Evolutionary conservation across 2,113 vertebrate species (phyloP), one percentile per base, ranked within the genome.

Genomic region (Syngnathus floridae): DNA sequence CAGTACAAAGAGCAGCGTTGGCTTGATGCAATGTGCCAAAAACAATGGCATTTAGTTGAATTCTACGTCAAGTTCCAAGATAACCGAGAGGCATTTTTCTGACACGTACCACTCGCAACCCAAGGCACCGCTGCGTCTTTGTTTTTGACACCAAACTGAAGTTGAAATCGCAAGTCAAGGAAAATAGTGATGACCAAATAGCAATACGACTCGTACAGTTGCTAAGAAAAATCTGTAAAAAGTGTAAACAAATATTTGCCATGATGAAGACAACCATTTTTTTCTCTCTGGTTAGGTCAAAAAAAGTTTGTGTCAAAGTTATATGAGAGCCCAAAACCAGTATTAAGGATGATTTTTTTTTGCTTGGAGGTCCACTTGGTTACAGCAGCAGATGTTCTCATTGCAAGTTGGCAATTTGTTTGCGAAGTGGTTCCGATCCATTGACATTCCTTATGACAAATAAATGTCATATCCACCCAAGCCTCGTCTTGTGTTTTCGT

Each of bases 381-480:
- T 6, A 7, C 2, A 8, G 19, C 19, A n/a, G 19, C 1, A 19
- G 19, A 48, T 48, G 13, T 17, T 46, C 7, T 22, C 2, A 51
- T 67, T 48, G 4, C 21, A 66, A 1, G 57, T 64, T 17, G 13
- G 61, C 62, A 46, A 35, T 43, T 26, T 61, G 59, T 16, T 22
- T 38, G 55, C 55, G 19, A 14, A 54, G 54, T 10, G 9, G 19
- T 11, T 59, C 4, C 4, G 2, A 60, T 4, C 19, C 13, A 12
- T 22, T 64, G 40, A 73, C 79, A 78, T 84, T 82, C 79, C 76
- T 66, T 9, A 52, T 46, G 26, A 72, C 58, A 73, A 79, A 76
- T 77, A 78, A 81, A 72, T 14, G 1, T 6, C 16, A 10, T 64
- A 17, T 43, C 36, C 60, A 48, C n/a, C 36, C 35, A 9, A 48